Conservation (phyloP, 2,797 vertebrate genomes). For the Dendrocincla fuliginosa region DNA sequence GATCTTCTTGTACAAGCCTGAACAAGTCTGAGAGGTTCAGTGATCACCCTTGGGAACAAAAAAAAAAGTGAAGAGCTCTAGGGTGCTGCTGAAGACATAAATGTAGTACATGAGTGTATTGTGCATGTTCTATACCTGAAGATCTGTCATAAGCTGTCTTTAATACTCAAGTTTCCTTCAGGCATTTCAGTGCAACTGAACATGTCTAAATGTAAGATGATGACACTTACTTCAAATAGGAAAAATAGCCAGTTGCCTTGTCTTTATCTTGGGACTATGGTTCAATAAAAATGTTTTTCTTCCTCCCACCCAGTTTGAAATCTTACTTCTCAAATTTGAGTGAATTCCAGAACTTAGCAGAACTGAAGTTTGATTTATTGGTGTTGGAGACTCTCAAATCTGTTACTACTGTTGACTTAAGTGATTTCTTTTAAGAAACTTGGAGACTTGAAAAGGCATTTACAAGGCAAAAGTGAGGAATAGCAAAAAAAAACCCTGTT, state of each 20-base stretch:
- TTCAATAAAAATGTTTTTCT: not conserved
- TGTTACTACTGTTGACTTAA: not conserved
- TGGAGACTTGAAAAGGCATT: not conserved
- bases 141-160: not conserved
- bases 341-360: not conserved
- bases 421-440: not conserved
- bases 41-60: not conserved
- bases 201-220: not conserved
- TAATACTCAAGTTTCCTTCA: not conserved
- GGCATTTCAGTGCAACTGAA: not conserved
- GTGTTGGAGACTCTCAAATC: not conserved
- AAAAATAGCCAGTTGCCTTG: not conserved
- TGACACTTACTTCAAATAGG: not conserved
- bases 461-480: not conserved
- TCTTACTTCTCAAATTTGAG: not conserved
- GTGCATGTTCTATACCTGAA: not conserved
- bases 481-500: fast-evolving
- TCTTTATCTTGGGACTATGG: not conserved
- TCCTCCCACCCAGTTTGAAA: not conserved
- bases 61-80: not conserved
- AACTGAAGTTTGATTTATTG: not conserved
- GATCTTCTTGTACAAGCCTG: not conserved
- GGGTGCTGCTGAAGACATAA: not conserved
- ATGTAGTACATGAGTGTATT: not conserved
- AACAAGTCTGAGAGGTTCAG: not conserved